Conservation (phyloP, 2,797 vertebrate species). For the Tamandua tetradactyla region DNA sequence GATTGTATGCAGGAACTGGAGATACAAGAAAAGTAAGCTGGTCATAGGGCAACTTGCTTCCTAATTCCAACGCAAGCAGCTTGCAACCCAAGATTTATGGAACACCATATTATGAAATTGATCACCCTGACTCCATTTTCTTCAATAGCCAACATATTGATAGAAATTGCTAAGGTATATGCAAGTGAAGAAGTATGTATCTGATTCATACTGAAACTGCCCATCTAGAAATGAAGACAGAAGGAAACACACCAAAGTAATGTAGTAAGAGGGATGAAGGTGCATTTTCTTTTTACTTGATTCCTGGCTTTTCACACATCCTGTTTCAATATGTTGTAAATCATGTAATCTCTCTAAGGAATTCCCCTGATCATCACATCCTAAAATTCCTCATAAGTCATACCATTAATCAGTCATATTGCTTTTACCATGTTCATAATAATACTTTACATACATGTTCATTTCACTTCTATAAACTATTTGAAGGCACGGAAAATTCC, state of each 20-base stretch:
- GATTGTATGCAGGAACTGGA: not conserved
- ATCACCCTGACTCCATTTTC: not conserved
- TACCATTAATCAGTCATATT: not conserved
- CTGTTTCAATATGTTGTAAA: not conserved
- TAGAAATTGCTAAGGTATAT: not conserved
- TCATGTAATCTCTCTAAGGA: not conserved
- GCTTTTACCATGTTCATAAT: not conserved
- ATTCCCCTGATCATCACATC: not conserved
- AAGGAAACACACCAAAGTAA: not conserved
- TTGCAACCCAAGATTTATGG: not conserved
- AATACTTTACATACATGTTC: not conserved
- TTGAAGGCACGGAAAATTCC: not conserved
- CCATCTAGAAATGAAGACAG: not conserved
- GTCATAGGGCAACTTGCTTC: not conserved
- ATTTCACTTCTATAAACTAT: not conserved
- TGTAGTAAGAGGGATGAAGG: not conserved
- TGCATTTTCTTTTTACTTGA: not conserved
- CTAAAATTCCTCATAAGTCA: not conserved
- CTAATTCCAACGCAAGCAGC: not conserved
- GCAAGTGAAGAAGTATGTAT: not conserved
- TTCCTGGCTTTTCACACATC: not conserved
- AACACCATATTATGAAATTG: not conserved
- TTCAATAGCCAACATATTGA: not conserved
- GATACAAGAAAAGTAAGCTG: not conserved
- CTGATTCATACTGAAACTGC: not conserved